Evolutionary conservation across 2,113 vertebrate genomes (phyloP), one percentile per base, ranked within the genome.

Genomic region (Rhodinocichla rosea): DNA sequence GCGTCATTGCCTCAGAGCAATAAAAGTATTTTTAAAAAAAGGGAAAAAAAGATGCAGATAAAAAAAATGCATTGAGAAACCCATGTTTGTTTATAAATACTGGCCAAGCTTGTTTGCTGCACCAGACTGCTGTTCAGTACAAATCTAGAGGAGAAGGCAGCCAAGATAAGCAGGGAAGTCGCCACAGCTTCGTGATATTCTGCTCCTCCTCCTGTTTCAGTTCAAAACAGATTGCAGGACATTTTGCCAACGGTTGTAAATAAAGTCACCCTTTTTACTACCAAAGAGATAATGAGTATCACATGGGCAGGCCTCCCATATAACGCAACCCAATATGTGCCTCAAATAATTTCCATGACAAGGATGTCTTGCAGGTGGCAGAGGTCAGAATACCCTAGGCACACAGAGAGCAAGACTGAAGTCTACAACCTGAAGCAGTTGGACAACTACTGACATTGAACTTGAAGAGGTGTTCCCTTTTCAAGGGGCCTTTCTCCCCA

Each of bases 211-310:
- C 50, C 64, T 67, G 50, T 86, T 92, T 77, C 42, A 63, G 45
- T 81, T 94, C 70, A 86, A 94, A 95, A 94, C 39, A 81, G 67
- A 77, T 45, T 80, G 59, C 62, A 83, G 74, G 70, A 83, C 68
- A 83, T 55, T 50, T 83, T 94, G 76, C 75, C 90, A 84, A 88
- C 81, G 68, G 76, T 15, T 83, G 86, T 83, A 95, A 80, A 60
- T 90, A 37, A 94, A 90, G 68, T 70, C 42, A 92, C 22, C 15
- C 27, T 83, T 93, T 88, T 63, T 78, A 90, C 33, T 40, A 77
- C 55, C 56, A 78, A 80, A 50, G 52, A 69, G 59, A 35, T 40
- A 74, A 74, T 33, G 55, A 93, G 35, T 63, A 87, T 90, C 49
- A 53, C 63, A 11, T 73, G 50, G 42, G 39, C 55, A 92, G 39